These are phyloP conservation scores for Zosterops japonicus DNA, from an alignment of 2,113 vertebrate genomes.

Conservation along the genomic window DNA sequence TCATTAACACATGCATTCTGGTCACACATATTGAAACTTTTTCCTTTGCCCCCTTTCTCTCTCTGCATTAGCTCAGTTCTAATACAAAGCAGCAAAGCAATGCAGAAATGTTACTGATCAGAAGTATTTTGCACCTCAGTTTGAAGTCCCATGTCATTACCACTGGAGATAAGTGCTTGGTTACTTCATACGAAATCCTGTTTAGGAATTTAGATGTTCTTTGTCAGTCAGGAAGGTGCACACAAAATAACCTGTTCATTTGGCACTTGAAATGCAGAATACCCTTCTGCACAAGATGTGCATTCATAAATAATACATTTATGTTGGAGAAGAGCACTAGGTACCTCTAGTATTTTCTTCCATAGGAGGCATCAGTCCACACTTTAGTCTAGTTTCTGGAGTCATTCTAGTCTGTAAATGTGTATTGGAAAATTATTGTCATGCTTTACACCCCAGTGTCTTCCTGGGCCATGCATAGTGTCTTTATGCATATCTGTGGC, in stretches of 20 bases:
- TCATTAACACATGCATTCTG: neutral
- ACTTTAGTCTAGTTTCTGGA: neutral
- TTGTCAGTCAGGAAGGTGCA: neutral
- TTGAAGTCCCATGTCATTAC: neutral
- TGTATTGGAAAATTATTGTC: neutral
- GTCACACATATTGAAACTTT: neutral
- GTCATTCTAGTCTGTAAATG: neutral
- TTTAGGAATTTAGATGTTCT: neutral
- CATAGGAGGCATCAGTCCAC: neutral
- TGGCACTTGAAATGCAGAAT: neutral
- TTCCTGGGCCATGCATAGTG: neutral
- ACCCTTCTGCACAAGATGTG: neutral
- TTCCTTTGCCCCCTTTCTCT: neutral
- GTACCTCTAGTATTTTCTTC: neutral
- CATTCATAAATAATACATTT: neutral
- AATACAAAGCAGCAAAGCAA: neutral
- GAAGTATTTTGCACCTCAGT: neutral
- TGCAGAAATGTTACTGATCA: neutral
- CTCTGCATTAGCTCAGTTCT: neutral
- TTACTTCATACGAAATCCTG: neutral
- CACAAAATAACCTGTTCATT: neutral
- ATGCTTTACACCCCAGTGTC: neutral
- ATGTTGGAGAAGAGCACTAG: neutral
- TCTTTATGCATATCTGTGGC: neutral
- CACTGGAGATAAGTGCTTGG: neutral